Conservation (phyloP, 2,113 vertebrate species). For the Phaetusa simplex region DNA sequence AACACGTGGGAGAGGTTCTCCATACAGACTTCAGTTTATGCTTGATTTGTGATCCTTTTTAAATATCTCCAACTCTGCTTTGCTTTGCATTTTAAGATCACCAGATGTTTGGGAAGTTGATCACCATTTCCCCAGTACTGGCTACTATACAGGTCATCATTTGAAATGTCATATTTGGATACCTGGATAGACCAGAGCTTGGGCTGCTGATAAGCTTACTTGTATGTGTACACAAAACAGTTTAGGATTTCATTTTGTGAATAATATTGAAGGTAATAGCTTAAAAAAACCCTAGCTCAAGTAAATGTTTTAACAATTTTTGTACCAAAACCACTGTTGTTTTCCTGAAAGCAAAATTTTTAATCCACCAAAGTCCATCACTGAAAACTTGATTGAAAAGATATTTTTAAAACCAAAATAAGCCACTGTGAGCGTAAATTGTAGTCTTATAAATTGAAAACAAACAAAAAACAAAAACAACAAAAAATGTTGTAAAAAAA, state of each 20-base stretch:
- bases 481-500: background rate
- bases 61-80: background rate
- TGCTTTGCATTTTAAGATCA: background rate
- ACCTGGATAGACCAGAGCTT: background rate
- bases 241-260: background rate
- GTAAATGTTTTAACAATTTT: background rate
- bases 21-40: background rate
- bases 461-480: background rate
- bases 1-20: background rate
- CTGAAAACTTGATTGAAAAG: background rate
- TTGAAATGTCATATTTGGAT: background rate
- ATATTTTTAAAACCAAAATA: background rate
- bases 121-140: accelerated
- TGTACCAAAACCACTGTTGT: background rate
- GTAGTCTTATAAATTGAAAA: background rate
- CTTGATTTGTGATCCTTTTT: background rate
- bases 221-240: background rate
- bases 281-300: background rate
- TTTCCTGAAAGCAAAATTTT: background rate
- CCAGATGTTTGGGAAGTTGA: background rate
- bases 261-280: background rate
- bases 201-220: background rate
- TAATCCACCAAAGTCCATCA: background rate
- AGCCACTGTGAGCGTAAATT: background rate
- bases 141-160: background rate